Evolutionary conservation across 2,113 vertebrate species (phyloP), one percentile per base, ranked within the genome.

Genomic region (Ammodytes dubius): DNA sequence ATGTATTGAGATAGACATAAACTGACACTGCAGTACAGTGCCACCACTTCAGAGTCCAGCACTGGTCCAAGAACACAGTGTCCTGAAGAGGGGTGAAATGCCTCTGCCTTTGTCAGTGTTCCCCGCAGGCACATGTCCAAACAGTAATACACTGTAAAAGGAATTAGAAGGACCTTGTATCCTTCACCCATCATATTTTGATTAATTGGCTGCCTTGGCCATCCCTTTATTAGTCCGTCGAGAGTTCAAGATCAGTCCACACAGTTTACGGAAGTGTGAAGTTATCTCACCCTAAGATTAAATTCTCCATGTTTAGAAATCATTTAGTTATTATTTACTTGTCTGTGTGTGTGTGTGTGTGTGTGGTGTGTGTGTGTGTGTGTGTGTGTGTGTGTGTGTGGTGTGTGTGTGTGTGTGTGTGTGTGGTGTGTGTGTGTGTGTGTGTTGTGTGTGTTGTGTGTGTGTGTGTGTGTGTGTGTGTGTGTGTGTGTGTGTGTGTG

Each of bases 101-200:
- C n/a, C 68, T 35, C 42, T 39, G 52, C 40, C 14, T 50, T 40
- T 42, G 58, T 1, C 19, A 46, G 67, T 77, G 65, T 50, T 47
- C 50, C 43, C 47, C 60, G 42, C 67, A 78, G 72, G 61, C 49
- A 45, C 52, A 40, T 63, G 13, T 70, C 64, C 67, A 72, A 79
- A 77, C 56, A 74, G 43, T 35, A 79, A 49, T 47, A 52, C 13
- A 60, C 40, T 69, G 61, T 71, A 59, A 81, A 80, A 66, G 17
- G 59, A 58, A 74, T 83, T 83, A 85, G 1, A 35, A 58, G 27
- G 49, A 70, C 45, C 60, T 14, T 68, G 50, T 70, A 66, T 63
- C 78, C 75, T 79, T 84, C 85, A 80, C 46, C 83, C 57, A 17
- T 58, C 57, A 58, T 68, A 79, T 74, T 27, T 67, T 59, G 40